These are phyloP conservation scores for Whitmania pigra DNA, from an alignment of 1,140 invertebrate species.

Conservation along the genomic window DNA sequence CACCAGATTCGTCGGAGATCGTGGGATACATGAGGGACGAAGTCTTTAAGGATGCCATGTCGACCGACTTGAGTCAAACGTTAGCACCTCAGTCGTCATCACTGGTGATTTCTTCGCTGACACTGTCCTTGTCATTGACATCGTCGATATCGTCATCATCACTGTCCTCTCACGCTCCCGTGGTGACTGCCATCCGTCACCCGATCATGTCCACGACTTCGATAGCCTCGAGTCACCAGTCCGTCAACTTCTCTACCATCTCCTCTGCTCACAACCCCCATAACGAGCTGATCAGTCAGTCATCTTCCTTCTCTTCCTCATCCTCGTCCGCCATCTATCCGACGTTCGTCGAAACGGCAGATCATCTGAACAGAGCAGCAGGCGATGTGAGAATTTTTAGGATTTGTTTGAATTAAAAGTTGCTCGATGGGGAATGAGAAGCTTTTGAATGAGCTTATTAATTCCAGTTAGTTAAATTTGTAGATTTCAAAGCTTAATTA, in stretches of 20 bases:
- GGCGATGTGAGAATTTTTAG: too few relatives aligned
- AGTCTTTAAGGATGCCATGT: too few relatives aligned
- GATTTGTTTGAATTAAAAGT: too few relatives aligned
- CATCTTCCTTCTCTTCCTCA: background rate
- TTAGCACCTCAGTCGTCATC: background rate
- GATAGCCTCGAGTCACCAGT: background rate
- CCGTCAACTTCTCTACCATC: background rate
- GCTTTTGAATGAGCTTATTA: too few relatives aligned
- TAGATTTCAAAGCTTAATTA: too few relatives aligned
- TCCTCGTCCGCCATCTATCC: slow-evolving; percentile 4
- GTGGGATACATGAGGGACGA: too few relatives aligned
- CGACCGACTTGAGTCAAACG: background rate
- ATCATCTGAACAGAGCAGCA: background rate
- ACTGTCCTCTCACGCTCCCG: background rate
- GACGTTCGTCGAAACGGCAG: background rate
- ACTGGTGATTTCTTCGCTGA: background rate
- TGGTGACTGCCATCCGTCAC: background rate
- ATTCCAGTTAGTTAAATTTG: too few relatives aligned
- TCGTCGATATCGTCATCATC: background rate
- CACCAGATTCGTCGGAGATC: too few relatives aligned
- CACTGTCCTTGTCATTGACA: background rate
- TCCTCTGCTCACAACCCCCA: background rate
- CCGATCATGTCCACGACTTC: background rate
- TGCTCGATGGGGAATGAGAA: too few relatives aligned
- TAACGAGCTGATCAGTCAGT: background rate